Conservation (phyloP, 2,113 vertebrate genomes). For the Tragelaphus buxtoni region DNA sequence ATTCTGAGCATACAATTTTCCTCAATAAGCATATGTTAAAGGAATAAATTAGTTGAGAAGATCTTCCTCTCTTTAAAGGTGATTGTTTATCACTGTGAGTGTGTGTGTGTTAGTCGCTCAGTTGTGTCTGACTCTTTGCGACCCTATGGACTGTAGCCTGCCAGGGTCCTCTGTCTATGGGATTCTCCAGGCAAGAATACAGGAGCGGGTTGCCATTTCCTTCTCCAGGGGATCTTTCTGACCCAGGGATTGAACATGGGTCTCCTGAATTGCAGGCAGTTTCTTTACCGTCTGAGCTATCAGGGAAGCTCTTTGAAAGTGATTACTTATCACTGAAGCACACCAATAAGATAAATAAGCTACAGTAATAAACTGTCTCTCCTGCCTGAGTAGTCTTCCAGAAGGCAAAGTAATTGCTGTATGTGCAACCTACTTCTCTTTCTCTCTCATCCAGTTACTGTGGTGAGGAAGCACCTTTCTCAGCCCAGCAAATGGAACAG, state of each 20-base stretch:
- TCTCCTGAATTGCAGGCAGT: neutral
- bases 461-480: neutral
- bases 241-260: neutral
- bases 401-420: neutral
- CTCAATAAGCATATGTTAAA: neutral
- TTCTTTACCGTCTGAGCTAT: neutral
- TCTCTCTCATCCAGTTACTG: neutral
- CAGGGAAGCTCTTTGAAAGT: neutral
- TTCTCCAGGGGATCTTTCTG: neutral
- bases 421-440: neutral
- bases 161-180: neutral
- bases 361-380: neutral
- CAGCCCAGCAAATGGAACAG: neutral
- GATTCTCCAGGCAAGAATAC: neutral
- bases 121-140: neutral
- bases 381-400: neutral
- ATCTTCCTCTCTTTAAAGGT: neutral
- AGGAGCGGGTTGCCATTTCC: neutral
- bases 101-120: neutral
- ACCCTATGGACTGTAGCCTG: neutral
- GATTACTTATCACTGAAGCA: neutral
- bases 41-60: neutral
- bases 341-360: neutral
- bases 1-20: neutral
- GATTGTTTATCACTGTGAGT: neutral